Evolutionary conservation across 2,797 vertebrate species (phyloP).

Genomic region (Anableps anableps): DNA sequence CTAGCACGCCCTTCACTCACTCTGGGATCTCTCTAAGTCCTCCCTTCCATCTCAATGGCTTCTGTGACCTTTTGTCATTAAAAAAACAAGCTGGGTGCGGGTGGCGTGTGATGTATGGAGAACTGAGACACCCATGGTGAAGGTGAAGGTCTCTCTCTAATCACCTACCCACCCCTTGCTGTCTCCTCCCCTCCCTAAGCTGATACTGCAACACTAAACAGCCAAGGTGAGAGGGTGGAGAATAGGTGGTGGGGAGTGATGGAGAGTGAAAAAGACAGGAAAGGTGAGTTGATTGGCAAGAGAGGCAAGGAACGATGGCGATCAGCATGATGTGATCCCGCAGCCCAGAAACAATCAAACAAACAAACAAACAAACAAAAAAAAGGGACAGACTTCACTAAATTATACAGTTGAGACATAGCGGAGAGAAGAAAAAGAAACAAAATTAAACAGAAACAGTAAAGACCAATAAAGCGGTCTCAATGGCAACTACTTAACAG

Average conservation of each 20-base stretch:
- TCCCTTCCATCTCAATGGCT: conserved; percentile 32
- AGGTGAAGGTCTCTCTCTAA: conserved; percentile 64
- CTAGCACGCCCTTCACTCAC: conserved; percentile 15
- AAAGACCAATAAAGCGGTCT: conserved; percentile 67
- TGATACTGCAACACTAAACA: conserved; percentile 73
- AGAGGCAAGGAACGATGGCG: conserved; percentile 45
- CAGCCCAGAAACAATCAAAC: conserved; percentile 61
- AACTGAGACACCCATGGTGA: conserved; percentile 61
- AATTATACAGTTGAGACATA: conserved; percentile 84
- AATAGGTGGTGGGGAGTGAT: conserved; percentile 55
- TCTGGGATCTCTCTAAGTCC: conserved; percentile 26
- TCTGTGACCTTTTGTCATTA: conserved; percentile 27
- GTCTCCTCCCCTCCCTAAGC: conserved; percentile 62
- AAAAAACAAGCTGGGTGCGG: conserved; percentile 39
- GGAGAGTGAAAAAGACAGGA: conserved; percentile 40
- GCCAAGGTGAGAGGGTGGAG: conserved; percentile 70
- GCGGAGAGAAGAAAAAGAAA: conserved; percentile 83
- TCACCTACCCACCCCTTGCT: conserved; percentile 42
- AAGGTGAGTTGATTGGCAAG: conserved; percentile 49
- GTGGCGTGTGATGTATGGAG: conserved; percentile 58
- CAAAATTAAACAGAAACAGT: conserved; percentile 78
- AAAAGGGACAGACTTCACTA: conserved; percentile 84
- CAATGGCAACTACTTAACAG: conserved; percentile 74
- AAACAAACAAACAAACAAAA: conserved; percentile 75
- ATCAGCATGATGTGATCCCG: conserved; percentile 71